These are phyloP conservation scores for Tenthredo notha DNA, from an alignment of 2,888 invertebrate genomes.

Conservation along the genomic window DNA sequence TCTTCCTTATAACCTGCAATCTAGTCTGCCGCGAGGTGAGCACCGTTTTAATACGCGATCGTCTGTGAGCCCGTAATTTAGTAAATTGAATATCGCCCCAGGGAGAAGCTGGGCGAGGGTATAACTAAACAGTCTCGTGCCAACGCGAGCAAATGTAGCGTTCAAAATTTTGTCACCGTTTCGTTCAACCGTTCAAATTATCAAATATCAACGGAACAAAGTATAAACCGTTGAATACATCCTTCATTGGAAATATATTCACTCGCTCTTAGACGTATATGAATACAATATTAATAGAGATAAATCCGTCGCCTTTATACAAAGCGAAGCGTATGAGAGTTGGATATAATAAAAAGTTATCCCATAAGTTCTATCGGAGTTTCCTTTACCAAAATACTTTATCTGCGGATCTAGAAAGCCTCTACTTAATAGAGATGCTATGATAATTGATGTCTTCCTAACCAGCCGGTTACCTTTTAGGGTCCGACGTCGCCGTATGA, in stretches of 20 bases:
- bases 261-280: not conserved
- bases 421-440: slow-evolving; percentile 66
- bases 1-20: slow-evolving; percentile 55
- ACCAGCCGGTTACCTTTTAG: slow-evolving; percentile 51
- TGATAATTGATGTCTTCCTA: slow-evolving; percentile 63
- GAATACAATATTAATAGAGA: not conserved
- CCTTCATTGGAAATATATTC: not conserved
- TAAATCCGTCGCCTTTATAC: slow-evolving; percentile 14
- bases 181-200: not conserved
- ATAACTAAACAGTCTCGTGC: slow-evolving; percentile 22
- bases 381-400: slow-evolving; percentile 57
- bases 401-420: slow-evolving; percentile 62
- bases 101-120: slow-evolving; percentile 58
- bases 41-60: slow-evolving; percentile 66
- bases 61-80: slow-evolving; percentile 66
- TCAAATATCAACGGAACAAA: not conserved
- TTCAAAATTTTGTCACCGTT: not conserved
- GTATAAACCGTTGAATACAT: not conserved
- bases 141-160: not conserved
- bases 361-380: slow-evolving; percentile 18
- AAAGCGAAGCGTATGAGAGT: not conserved
- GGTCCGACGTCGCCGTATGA: slow-evolving; percentile 42
- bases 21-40: slow-evolving; percentile 57
- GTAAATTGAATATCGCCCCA: slow-evolving; percentile 69
- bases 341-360: slow-evolving; percentile 27